These are phyloP conservation scores for Cosmia trapezina DNA, from an alignment of 2,888 invertebrate species.

Conservation along the genomic window DNA sequence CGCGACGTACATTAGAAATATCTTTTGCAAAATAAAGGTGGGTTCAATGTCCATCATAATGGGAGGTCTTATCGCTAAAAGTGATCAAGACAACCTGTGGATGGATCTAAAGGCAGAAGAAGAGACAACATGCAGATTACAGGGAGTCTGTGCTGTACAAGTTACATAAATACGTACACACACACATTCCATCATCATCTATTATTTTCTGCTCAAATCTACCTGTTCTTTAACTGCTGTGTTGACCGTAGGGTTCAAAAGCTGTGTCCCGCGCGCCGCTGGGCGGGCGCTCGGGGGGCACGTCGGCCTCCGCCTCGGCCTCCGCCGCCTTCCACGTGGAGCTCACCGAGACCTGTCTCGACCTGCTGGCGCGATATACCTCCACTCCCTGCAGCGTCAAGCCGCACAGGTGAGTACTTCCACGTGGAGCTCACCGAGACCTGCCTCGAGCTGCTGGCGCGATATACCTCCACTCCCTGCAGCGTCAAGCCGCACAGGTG, in stretches of 20 bases:
- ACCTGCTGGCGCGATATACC: slow-evolving; percentile 87
- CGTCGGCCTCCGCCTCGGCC: slow-evolving; percentile 87
- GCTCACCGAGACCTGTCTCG: slow-evolving; percentile 98
- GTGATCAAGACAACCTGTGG: not conserved
- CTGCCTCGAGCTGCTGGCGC: slow-evolving; percentile 93
- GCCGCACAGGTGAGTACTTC: slow-evolving; percentile 91
- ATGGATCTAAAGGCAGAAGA: not conserved
- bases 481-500: slow-evolving; percentile 92
- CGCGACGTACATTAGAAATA: too few relatives aligned
- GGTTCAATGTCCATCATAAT: too few relatives aligned
- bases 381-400: slow-evolving; percentile 83
- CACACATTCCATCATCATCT: not conserved
- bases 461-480: slow-evolving; percentile 83
- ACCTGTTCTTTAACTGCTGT: slow-evolving; percentile 14
- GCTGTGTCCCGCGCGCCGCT: slow-evolving; percentile 75
- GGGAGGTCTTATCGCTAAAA: too few relatives aligned
- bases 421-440: slow-evolving; percentile 96
- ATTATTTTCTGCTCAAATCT: not conserved
- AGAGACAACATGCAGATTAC: not conserved
- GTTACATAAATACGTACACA: not conserved
- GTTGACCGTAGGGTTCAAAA: slow-evolving; percentile 84
- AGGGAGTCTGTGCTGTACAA: not conserved
- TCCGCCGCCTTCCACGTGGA: slow-evolving; percentile 95
- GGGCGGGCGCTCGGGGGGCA: slow-evolving; percentile 70
- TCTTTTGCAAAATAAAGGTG: not conserved